A percentile compares a stretch with the other conserved stretches of the same genome.
Evolutionary conservation across 1,140 invertebrate genomes (phyloP).

Genomic region (Heterodera schachtii): DNA sequence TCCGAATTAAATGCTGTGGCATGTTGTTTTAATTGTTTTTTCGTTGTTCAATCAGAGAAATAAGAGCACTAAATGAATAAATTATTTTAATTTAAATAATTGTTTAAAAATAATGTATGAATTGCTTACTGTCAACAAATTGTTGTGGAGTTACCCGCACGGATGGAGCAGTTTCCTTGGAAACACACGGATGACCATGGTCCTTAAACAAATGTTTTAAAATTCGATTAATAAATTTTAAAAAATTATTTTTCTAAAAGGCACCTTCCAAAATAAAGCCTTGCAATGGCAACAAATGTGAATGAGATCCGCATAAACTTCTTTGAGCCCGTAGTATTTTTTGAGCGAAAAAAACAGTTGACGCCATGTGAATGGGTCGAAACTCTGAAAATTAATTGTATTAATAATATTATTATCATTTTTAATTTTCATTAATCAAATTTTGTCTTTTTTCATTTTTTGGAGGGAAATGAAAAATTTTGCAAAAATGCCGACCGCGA

Average conservation of each 20-base stretch:
- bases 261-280: conserved; percentile 90
- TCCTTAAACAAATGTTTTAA: conserved; percentile 41
- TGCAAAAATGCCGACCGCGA: too few relatives aligned
- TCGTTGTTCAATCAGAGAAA: too few relatives aligned
- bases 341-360: conserved; percentile 62
- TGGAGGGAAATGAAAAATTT: too few relatives aligned
- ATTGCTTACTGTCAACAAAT: conserved; percentile 62
- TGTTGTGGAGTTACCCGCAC: conserved; percentile 64
- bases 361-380: conserved; percentile 46
- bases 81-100: too few relatives aligned
- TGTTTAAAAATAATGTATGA: conserved; percentile 20
- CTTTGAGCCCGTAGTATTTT: conserved; percentile 83
- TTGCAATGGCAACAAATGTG: conserved; percentile 90
- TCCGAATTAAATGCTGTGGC: too few relatives aligned
- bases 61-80: too few relatives aligned
- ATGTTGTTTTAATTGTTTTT: too few relatives aligned
- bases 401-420: too few relatives aligned
- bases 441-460: background rate
- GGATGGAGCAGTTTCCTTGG: conserved; percentile 56
- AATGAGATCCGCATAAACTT: conserved; percentile 91
- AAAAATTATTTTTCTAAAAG: too few relatives aligned
- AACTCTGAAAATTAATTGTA: conserved; percentile 20
- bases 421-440: conserved; percentile 25
- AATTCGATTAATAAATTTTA: too few relatives aligned
- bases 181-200: conserved; percentile 62